phyloP scores from a whole-genome alignment of 2,888 invertebrate species.

The Drosophila meridiana region DNA sequence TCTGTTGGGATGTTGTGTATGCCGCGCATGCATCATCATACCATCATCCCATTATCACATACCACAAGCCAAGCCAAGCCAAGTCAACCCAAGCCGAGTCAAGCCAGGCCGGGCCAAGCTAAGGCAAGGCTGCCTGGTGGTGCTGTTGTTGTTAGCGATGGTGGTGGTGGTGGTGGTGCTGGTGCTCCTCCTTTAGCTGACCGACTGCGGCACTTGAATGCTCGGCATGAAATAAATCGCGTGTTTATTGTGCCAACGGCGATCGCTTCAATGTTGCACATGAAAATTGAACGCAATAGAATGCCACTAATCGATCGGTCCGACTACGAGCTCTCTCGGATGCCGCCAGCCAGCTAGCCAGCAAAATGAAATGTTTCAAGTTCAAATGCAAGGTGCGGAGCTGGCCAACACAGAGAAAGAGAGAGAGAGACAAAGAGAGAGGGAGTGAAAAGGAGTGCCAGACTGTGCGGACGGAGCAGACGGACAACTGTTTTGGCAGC shows the following conservation, averaged over 20 bases:
- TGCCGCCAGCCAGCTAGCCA: conserved; percentile 67
- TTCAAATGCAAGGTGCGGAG: conserved; percentile 79
- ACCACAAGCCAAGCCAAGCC: conserved; percentile 65
- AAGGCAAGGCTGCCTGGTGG: conserved; percentile 43
- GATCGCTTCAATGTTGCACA: conserved; percentile 77
- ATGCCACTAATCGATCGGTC: conserved; percentile 78
- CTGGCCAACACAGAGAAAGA: conserved; percentile 2
- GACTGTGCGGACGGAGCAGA: conserved; percentile 48
- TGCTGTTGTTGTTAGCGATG: conserved; percentile 25
- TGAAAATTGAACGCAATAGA: conserved; percentile 82
- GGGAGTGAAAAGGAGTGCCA: conserved; percentile 59
- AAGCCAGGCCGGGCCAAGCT: conserved; percentile 34
- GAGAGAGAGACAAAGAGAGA: conserved; percentile 15
- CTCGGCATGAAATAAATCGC: conserved; percentile 81
- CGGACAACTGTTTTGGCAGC: conserved; percentile 41
- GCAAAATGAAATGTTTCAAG: conserved; percentile 81
- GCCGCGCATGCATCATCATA: conserved; percentile 82
- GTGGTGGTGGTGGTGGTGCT: conserved; percentile 18
- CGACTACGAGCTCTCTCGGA: conserved; percentile 28
- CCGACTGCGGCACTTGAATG: conserved; percentile 79
- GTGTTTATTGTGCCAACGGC: conserved; percentile 81
- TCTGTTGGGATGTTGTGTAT: conserved; percentile 72
- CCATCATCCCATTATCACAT: conserved; percentile 83
- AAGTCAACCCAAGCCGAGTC: conserved; percentile 39
- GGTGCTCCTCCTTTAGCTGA: conserved; percentile 69